Conservation (phyloP, 1,140 invertebrate species). For the Ganaspis sp. region DNA sequence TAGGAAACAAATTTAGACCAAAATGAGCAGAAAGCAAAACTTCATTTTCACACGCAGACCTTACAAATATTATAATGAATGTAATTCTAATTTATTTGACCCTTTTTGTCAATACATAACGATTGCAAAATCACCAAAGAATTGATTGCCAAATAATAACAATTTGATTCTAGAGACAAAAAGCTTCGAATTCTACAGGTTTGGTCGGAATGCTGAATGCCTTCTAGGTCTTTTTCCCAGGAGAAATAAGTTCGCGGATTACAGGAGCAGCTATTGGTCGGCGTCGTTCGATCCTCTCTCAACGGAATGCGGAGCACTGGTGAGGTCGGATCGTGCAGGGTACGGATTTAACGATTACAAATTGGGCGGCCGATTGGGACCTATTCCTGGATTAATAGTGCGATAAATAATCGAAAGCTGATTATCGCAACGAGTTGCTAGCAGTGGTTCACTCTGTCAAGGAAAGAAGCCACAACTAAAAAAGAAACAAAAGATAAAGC, state of each 20-base stretch:
- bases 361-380: constrained; percentile 69
- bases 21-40: too few relatives aligned
- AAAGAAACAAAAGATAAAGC: too few relatives aligned
- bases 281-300: constrained; percentile 50
- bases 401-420: constrained; percentile 75
- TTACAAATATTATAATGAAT: too few relatives aligned
- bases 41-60: too few relatives aligned
- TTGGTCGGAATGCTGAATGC: not conserved
- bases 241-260: constrained; percentile 25
- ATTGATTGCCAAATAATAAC: too few relatives aligned
- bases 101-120: too few relatives aligned
- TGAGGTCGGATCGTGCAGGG: constrained; percentile 50
- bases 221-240: not conserved
- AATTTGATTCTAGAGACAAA: too few relatives aligned
- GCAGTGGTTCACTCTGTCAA: constrained; percentile 40
- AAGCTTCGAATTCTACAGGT: not conserved
- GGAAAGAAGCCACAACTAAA: constrained; percentile 38
- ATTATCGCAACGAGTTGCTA: constrained; percentile 66
- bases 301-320: constrained; percentile 35
- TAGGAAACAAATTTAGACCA: too few relatives aligned
- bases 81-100: too few relatives aligned
- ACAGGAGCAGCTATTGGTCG: constrained; percentile 45
- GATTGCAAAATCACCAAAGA: too few relatives aligned
- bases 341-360: constrained; percentile 73
- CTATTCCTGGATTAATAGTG: constrained; percentile 71